Conservation (phyloP, 2,888 invertebrate species). For the Tuberolachnus salignus region DNA sequence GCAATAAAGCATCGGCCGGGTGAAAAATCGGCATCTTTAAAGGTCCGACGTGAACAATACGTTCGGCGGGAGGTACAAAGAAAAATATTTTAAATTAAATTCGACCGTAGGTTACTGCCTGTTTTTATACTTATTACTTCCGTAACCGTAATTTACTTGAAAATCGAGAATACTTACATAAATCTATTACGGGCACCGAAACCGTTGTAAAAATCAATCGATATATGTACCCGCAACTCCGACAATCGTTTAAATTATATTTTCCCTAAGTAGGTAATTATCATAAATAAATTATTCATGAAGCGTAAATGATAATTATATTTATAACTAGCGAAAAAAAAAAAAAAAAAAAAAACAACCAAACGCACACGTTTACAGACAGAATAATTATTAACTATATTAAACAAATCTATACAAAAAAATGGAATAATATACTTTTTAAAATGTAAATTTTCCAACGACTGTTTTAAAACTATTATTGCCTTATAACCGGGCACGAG, state of each 20-base stretch:
- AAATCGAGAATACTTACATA: no score
- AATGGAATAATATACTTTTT: constrained; percentile 8
- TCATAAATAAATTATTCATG: constrained; percentile 23
- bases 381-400: constrained; percentile 28
- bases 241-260: constrained; percentile 2
- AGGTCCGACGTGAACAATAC: no score
- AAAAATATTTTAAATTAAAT: no score
- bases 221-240: background rate
- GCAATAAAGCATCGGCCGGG: no score
- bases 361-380: no score
- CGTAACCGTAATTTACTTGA: no score
- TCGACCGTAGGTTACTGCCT: no score
- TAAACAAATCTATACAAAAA: background rate
- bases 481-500: background rate
- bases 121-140: no score
- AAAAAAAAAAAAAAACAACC: constrained; percentile 1
- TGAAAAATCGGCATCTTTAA: no score
- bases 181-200: no score
- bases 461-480: background rate
- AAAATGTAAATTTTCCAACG: constrained; percentile 34
- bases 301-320: background rate
- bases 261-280: background rate
- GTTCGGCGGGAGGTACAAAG: no score
- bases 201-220: background rate
- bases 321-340: background rate